Evolutionary conservation across 2,113 vertebrate genomes (phyloP).

Genomic region (Pollimyrus isidori): DNA sequence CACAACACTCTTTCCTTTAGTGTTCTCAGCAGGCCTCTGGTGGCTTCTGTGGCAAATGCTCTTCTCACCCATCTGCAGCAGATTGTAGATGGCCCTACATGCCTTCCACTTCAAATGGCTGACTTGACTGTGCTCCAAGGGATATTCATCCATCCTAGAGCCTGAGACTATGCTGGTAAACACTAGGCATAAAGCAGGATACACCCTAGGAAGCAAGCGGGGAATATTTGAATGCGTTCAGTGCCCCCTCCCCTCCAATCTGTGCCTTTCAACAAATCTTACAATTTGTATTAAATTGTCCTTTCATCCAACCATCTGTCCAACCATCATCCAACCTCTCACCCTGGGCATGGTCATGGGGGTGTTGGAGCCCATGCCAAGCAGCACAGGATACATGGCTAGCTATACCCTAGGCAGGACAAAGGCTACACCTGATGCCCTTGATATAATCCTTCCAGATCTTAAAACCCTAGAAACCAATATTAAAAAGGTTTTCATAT

Average conservation of each 20-base stretch:
- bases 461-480: not conserved
- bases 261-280: not conserved
- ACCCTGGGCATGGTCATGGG: not conserved
- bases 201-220: not conserved
- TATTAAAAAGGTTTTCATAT: not conserved
- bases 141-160: not conserved
- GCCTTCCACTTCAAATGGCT: not conserved
- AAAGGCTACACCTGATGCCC: not conserved
- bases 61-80: not conserved
- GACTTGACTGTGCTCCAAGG: not conserved
- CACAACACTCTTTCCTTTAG: not conserved
- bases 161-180: not conserved
- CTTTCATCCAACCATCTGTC: not conserved
- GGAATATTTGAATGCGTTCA: not conserved
- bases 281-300: not conserved
- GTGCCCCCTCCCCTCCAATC: not conserved
- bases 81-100: not conserved
- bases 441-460: not conserved
- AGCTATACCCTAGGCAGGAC: not conserved
- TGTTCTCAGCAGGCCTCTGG: not conserved
- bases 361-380: not conserved
- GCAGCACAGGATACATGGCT: not conserved
- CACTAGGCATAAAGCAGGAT: not conserved
- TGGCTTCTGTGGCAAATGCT: not conserved
- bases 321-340: not conserved